These are phyloP conservation scores for Prenolepis imparis DNA, from an alignment of 2,888 invertebrate genomes.

Conservation along the genomic window DNA sequence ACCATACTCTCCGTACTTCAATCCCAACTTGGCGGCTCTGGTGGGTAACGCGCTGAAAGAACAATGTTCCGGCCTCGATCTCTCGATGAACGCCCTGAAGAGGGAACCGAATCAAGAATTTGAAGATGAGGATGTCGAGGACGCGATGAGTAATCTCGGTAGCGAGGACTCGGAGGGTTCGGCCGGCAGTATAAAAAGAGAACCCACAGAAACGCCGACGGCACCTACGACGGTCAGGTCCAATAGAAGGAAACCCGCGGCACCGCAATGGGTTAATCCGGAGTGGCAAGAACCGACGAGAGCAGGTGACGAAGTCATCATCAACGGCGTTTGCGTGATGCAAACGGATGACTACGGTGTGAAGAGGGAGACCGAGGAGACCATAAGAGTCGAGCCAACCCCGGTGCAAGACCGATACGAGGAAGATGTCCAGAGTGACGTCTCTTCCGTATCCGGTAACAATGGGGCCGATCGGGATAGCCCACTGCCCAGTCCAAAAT, in stretches of 20 bases:
- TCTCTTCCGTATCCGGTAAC: slow-evolving; percentile 84
- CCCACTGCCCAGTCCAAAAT: slow-evolving; percentile 83
- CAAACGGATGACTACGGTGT: slow-evolving; percentile 92
- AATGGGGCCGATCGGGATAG: slow-evolving; percentile 83
- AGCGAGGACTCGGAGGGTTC: slow-evolving; percentile 89
- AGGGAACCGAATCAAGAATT: slow-evolving; percentile 92
- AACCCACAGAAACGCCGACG: slow-evolving; percentile 81
- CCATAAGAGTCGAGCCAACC: slow-evolving; percentile 92
- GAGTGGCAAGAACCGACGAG: slow-evolving; percentile 92
- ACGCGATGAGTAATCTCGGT: slow-evolving; percentile 92
- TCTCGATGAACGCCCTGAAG: slow-evolving; percentile 94
- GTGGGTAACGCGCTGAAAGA: slow-evolving; percentile 92
- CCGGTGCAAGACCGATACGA: slow-evolving; percentile 90
- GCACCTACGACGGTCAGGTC: slow-evolving; percentile 87
- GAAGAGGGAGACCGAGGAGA: slow-evolving; percentile 88
- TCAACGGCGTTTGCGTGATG: slow-evolving; percentile 98
- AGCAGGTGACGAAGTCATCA: slow-evolving; percentile 92
- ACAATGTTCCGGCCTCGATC: slow-evolving; percentile 94
- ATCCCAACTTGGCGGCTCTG: slow-evolving; percentile 92
- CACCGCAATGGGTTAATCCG: slow-evolving; percentile 99
- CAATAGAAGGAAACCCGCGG: slow-evolving; percentile 96
- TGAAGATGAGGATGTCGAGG: slow-evolving; percentile 90
- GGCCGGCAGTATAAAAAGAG: slow-evolving; percentile 84
- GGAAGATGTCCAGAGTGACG: slow-evolving; percentile 87
- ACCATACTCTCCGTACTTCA: slow-evolving; percentile 93